phyloP scores from a whole-genome alignment of 2,113 vertebrate species.

The Burhinus oedicnemus region DNA sequence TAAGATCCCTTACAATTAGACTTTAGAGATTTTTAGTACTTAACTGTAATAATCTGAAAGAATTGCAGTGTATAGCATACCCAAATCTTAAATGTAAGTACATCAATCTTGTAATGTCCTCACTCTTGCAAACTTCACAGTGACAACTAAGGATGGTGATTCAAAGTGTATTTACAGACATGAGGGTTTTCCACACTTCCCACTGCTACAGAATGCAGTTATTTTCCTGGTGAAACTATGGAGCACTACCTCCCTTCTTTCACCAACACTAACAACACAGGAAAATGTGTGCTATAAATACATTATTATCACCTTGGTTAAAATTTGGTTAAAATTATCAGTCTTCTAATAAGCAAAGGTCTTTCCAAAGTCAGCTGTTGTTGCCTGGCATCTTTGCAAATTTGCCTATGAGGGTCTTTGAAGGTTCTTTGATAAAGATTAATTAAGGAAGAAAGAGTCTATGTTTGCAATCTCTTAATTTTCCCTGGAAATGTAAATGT shows the following conservation, averaged over 20 bases:
- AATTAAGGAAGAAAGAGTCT: background rate
- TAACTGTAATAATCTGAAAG: background rate
- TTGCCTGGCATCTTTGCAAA: background rate
- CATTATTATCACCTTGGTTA: background rate
- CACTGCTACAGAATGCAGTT: background rate
- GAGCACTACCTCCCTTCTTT: background rate
- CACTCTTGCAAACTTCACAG: background rate
- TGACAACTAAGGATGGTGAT: background rate
- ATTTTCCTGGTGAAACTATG: background rate
- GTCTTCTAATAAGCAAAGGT: background rate
- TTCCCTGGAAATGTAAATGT: background rate
- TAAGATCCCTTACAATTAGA: background rate
- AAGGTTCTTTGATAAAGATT: background rate
- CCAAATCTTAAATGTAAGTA: background rate
- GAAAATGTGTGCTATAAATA: background rate
- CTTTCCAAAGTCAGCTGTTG: background rate
- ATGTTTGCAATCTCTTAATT: background rate
- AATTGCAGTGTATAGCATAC: background rate
- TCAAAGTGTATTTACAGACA: background rate
- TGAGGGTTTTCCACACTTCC: background rate
- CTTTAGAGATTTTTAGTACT: background rate
- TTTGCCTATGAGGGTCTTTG: background rate
- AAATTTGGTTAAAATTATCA: background rate
- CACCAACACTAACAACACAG: background rate
- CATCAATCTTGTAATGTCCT: background rate